Base-by-base conservation (phyloP, 2,113 vertebrate species). In the Chaenogobius annularis region DNA sequence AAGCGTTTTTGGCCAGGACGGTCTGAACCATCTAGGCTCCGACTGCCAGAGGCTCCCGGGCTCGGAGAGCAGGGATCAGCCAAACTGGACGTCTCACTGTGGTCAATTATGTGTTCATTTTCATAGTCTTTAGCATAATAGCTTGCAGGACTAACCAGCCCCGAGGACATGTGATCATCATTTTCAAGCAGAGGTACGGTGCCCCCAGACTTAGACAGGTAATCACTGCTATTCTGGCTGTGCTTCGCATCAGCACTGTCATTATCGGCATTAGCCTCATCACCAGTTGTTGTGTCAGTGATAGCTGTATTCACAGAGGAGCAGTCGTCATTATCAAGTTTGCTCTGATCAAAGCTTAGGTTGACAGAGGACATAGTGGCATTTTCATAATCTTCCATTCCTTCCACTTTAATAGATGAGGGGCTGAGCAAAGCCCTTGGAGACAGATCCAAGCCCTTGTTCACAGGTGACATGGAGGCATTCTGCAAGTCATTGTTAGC, bases 271-370 rank as follows among this genome's bases (percentile, higher is more conserved):
- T 96, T 98, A 80, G 96, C 97, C 91, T 99, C 98, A 17, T 99
- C 98, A 78, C 98, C 98, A 4, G 98, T 99, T 56, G 98, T 99
- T 77, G 96, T 99, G 69, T 99, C 98, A 63, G 97, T 99, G 93
- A 99, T 97, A 19, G 98, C 97, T 0, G 98, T 99, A 84, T 99
- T 99, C 85, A 99, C 97, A 12, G 98, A 99, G 73, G 98, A 99
- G 86, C 97, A 99, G 92, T 99, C 98, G 10, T 99, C 98, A 0
- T 99, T 99, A 92, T 99, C 98, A 80, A 99, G 92, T 90, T 98
- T 99, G 8, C 90, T 93, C 50, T 94, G 98, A 92, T 99, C 97
- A 91, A 95, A 99, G 88, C 93, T 96, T 68, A 98, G 92, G 75
- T 96, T 97, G 72, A 99, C 95, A 4, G 96, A 96, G 59, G 98